These are phyloP conservation scores for Neofelis nebulosa DNA, from an alignment of 2,113 vertebrate genomes.

Conservation along the genomic window DNA sequence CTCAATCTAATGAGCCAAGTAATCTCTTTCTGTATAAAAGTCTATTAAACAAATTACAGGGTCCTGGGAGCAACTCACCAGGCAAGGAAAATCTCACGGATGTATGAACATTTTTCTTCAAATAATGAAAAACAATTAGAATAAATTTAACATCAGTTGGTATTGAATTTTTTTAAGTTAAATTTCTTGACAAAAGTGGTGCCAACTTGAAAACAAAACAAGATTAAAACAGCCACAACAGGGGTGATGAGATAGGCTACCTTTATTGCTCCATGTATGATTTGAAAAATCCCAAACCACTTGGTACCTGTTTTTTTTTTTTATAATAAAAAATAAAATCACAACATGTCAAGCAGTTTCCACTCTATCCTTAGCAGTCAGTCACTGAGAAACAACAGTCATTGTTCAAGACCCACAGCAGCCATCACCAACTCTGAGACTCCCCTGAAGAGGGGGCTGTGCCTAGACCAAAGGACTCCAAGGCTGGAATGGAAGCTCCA, in stretches of 20 bases:
- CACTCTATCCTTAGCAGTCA: background rate
- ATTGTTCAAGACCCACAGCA: background rate
- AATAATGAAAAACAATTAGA: slow-evolving; percentile 50
- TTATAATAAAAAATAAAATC: background rate
- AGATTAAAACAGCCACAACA: slow-evolving; percentile 18
- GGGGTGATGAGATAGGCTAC: background rate
- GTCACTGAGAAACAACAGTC: background rate
- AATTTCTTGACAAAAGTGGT: slow-evolving; percentile 38
- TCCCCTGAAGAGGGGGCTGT: background rate
- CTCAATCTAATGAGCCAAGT: slow-evolving; percentile 65
- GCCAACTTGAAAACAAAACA: slow-evolving; percentile 41
- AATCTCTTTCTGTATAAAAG: slow-evolving; percentile 56
- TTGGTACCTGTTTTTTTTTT: background rate
- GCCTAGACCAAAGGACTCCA: background rate
- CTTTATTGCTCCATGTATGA: background rate
- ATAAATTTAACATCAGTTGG: slow-evolving; percentile 28
- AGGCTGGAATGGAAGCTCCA: background rate
- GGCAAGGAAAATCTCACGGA: slow-evolving; percentile 27
- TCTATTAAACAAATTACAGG: slow-evolving; percentile 60
- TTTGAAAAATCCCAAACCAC: slow-evolving; percentile 14
- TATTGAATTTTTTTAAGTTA: slow-evolving; percentile 24
- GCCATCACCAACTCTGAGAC: background rate
- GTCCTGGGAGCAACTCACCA: slow-evolving; percentile 19
- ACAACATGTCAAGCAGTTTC: background rate
- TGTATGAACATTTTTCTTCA: slow-evolving; percentile 35